These are phyloP conservation scores for Murina feae DNA, from an alignment of 2,113 vertebrate species.

Conservation along the genomic window DNA sequence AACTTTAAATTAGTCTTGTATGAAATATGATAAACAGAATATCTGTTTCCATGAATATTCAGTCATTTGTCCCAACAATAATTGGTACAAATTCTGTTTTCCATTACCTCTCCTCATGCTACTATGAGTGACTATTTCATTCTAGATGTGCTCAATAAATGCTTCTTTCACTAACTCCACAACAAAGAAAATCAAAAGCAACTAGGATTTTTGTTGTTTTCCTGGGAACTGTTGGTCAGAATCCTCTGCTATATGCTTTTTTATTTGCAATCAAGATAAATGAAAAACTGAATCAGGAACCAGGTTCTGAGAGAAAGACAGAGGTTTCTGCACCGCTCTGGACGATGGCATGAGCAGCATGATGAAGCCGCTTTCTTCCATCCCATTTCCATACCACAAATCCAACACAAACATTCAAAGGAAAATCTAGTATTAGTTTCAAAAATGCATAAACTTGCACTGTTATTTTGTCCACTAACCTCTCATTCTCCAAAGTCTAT, in stretches of 20 bases:
- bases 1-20: neutral
- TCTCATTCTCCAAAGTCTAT: neutral
- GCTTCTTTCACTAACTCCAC: constrained; percentile 35
- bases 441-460: neutral
- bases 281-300: neutral
- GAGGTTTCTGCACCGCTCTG: neutral
- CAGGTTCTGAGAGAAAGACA: neutral
- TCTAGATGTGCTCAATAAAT: neutral
- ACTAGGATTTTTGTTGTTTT: constrained; percentile 38
- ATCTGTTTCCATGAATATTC: neutral
- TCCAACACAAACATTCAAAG: neutral
- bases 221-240: constrained; percentile 50
- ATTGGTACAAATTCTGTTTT: neutral
- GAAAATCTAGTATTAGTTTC: neutral
- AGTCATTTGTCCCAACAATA: neutral
- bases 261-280: constrained; percentile 32
- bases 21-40: neutral
- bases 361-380: constrained; percentile 40
- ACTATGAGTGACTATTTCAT: neutral
- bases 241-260: neutral
- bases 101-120: neutral
- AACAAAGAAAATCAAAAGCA: constrained; percentile 50
- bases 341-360: neutral
- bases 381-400: constrained; percentile 11
- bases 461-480: neutral